These are phyloP conservation scores for Zosterops borbonicus DNA, from an alignment of 2,113 vertebrate species.

Conservation along the genomic window DNA sequence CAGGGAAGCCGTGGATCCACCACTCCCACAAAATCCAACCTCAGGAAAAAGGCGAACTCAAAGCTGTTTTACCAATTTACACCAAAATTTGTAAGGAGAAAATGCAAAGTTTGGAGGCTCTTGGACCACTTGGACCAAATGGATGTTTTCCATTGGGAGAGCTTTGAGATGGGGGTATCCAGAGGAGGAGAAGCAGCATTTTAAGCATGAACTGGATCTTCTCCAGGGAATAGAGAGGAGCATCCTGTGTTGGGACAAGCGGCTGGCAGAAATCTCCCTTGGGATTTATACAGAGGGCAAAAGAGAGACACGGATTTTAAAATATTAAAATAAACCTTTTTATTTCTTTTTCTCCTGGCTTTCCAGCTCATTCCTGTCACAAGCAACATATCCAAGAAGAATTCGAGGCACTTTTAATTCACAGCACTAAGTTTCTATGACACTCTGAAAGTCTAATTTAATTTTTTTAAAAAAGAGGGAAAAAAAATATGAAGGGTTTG, in stretches of 20 bases:
- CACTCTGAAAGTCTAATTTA: neutral
- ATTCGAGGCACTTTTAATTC: neutral
- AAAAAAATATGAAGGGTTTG: neutral
- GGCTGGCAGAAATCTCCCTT: neutral
- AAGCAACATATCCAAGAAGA: neutral
- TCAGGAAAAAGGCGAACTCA: neutral
- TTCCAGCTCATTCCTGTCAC: neutral
- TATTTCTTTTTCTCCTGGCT: neutral
- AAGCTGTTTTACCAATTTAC: neutral
- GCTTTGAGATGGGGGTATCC: neutral
- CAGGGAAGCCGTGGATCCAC: neutral
- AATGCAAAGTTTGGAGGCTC: neutral
- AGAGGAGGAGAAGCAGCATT: neutral
- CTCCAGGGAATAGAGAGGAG: neutral
- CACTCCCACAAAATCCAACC: neutral
- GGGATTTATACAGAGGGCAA: neutral
- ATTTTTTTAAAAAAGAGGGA: neutral
- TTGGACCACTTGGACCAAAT: neutral
- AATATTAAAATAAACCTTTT: neutral
- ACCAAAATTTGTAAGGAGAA: neutral
- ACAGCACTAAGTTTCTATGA: neutral
- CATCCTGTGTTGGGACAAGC: neutral
- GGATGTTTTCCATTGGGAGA: fast-evolving
- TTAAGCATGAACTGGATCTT: neutral
- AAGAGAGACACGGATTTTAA: neutral